phyloP scores from a whole-genome alignment of 2,113 vertebrate species.

The Pardalotus punctatus region DNA sequence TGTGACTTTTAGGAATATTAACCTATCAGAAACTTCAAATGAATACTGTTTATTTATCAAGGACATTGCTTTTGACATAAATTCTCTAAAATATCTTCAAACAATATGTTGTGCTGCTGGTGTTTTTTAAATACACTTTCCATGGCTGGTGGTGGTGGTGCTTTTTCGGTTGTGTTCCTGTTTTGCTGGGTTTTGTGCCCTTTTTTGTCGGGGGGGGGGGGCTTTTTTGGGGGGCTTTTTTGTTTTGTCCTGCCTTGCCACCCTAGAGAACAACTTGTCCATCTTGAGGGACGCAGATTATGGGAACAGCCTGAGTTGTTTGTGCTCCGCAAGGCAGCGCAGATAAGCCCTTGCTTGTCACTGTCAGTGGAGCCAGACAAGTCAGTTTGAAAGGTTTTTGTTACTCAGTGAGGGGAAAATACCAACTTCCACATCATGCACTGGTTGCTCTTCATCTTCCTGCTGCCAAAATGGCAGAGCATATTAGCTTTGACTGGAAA shows the following conservation, averaged over 20 bases:
- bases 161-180: fast-evolving
- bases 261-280: background rate
- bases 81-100: background rate
- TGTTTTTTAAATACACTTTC: background rate
- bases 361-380: background rate
- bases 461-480: background rate
- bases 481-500: background rate
- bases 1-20: background rate
- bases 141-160: fast-evolving
- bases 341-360: background rate
- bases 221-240: background rate
- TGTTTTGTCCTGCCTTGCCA: background rate
- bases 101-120: background rate
- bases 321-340: background rate
- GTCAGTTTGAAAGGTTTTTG: background rate
- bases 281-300: background rate
- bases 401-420: background rate
- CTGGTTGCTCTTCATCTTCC: background rate
- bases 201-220: too few species aligned
- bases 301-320: background rate
- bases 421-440: background rate
- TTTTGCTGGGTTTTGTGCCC: background rate
- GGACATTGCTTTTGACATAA: background rate
- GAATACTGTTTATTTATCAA: background rate
- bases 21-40: background rate